Conservation (phyloP, 2,888 invertebrate species). For the Cantharis nigra region DNA sequence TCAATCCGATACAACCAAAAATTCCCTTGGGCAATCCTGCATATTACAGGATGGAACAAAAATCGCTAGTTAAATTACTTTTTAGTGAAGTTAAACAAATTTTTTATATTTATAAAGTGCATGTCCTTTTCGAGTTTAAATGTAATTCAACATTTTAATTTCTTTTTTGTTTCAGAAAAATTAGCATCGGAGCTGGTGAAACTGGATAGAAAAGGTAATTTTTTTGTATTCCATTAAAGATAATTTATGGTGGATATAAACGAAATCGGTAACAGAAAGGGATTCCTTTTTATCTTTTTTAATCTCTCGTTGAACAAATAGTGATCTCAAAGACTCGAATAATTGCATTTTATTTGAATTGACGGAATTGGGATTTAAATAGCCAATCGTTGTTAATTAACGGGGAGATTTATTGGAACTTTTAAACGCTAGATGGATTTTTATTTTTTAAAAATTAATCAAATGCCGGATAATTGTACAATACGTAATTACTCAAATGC, state of each 20-base stretch:
- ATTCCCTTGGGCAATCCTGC: too few species aligned
- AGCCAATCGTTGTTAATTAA: not conserved
- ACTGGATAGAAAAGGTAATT: not conserved
- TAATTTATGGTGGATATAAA: not conserved
- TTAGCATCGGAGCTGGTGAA: not conserved
- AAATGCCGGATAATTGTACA: not conserved
- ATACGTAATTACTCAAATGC: not conserved
- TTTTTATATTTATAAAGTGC: too few species aligned
- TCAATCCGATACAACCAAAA: too few species aligned
- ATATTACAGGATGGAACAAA: too few species aligned
- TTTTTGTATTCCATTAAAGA: not conserved
- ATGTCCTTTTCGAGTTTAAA: not conserved
- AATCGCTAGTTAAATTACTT: too few species aligned
- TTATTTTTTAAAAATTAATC: not conserved
- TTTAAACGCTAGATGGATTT: not conserved
- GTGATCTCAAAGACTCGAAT: not conserved
- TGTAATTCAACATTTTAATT: not conserved
- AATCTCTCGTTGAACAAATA: not conserved
- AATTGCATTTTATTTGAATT: not conserved
- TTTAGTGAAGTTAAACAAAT: too few species aligned
- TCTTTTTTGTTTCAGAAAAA: not conserved
- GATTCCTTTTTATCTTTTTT: not conserved
- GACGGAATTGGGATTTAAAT: not conserved
- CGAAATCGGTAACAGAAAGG: not conserved
- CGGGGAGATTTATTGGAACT: not conserved